Conservation (phyloP, 1,140 invertebrate genomes). For the Heliconius hermathena region DNA sequence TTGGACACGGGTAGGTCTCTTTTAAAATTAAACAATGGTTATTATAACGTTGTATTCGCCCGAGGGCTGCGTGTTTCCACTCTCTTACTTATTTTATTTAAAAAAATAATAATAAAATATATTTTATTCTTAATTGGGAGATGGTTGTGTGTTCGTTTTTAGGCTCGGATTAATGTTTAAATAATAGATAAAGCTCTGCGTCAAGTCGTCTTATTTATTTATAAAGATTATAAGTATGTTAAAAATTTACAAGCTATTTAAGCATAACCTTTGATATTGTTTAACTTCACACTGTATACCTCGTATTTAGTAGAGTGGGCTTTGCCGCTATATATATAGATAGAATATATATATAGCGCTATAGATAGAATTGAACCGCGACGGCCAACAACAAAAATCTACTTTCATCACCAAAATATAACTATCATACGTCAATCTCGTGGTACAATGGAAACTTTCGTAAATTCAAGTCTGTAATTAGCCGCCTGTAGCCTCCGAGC, state of each 20-base stretch:
- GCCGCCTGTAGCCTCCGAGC: slow-evolving; percentile 24
- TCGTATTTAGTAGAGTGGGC: too few relatives aligned
- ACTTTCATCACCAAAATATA: neutral
- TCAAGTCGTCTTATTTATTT: neutral
- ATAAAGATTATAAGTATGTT: too few relatives aligned
- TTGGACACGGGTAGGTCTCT: slow-evolving; percentile 19
- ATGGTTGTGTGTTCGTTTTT: too few relatives aligned
- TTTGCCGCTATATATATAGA: too few relatives aligned
- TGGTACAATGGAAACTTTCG: neutral
- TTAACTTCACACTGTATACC: too few relatives aligned
- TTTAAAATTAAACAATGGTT: slow-evolving; percentile 25
- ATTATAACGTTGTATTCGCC: slow-evolving; percentile 21
- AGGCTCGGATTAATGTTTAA: too few relatives aligned
- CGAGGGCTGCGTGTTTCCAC: slow-evolving; percentile 18
- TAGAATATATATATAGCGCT: too few relatives aligned
- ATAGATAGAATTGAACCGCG: too few relatives aligned
- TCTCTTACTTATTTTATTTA: neutral
- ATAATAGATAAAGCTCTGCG: neutral
- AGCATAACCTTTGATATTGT: too few relatives aligned
- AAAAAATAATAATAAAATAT: too few relatives aligned
- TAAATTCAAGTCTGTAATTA: slow-evolving; percentile 23
- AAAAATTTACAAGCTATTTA: too few relatives aligned
- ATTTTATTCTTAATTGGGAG: too few relatives aligned
- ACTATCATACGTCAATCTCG: neutral
- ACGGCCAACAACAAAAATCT: neutral